A percentile compares a stretch with the other conserved stretches of the same genome.
phyloP scores from a whole-genome alignment of 2,113 vertebrate genomes.

The Montifringilla adamsi region DNA sequence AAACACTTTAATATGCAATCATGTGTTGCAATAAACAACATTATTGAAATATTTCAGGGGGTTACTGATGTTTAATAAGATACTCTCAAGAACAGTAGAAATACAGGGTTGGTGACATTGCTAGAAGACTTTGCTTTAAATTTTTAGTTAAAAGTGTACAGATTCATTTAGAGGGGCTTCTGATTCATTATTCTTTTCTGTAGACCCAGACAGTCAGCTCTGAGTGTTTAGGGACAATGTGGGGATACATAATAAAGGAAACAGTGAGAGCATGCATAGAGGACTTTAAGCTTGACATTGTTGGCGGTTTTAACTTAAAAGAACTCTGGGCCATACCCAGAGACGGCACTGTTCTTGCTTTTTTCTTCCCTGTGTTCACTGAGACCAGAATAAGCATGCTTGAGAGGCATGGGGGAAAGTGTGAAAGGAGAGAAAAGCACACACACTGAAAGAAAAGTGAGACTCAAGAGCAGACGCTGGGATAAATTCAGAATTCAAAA shows the following conservation, averaged over 20 bases:
- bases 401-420: not conserved
- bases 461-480: not conserved
- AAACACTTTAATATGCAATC: not conserved
- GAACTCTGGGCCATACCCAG: not conserved
- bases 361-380: not conserved
- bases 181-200: not conserved
- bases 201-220: not conserved
- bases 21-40: not conserved
- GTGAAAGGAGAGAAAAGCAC: not conserved
- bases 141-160: not conserved
- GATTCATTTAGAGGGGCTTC: not conserved
- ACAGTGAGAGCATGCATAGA: rapidly evolving
- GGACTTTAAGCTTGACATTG: not conserved
- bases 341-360: not conserved
- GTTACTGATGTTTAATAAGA: not conserved
- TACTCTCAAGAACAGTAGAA: not conserved
- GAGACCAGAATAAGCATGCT: not conserved
- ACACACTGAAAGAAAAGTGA: not conserved
- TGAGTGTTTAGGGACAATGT: not conserved
- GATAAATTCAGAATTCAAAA: not conserved
- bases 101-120: not conserved
- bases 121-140: not conserved
- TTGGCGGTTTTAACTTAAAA: not conserved
- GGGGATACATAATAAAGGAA: not conserved
- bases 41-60: not conserved